These are phyloP conservation scores for Peromyscus aztecus DNA, from an alignment of 2,797 vertebrate genomes.

Conservation along the genomic window DNA sequence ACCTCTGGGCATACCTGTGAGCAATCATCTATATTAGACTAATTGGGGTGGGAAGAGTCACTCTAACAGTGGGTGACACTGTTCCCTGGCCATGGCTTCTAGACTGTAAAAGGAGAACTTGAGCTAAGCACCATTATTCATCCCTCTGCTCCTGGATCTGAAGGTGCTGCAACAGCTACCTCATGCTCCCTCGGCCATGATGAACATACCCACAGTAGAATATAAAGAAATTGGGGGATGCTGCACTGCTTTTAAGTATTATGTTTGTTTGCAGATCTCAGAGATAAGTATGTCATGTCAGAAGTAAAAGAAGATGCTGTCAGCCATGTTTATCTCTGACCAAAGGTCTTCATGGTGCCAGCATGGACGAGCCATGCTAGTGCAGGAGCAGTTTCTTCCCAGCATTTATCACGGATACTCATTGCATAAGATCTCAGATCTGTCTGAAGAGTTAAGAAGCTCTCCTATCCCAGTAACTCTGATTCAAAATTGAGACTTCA, in stretches of 20 bases:
- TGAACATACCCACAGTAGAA: background rate
- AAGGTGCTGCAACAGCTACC: background rate
- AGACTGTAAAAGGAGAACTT: background rate
- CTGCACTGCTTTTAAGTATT: background rate
- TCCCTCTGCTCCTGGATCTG: background rate
- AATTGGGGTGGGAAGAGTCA: background rate
- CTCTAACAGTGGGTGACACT: background rate
- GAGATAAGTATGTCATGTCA: background rate
- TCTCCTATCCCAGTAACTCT: background rate
- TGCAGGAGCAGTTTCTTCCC: background rate
- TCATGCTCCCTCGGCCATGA: no score
- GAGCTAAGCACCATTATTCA: background rate
- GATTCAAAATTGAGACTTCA: slow-evolving; percentile 6
- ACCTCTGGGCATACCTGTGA: background rate
- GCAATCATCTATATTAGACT: background rate
- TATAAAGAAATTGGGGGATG: background rate
- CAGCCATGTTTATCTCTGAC: background rate
- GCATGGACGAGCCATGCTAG: background rate
- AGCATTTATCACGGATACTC: background rate
- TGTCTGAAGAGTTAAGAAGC: background rate
- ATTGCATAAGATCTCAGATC: background rate
- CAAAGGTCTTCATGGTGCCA: background rate
- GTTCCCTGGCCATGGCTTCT: background rate
- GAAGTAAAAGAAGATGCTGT: background rate
- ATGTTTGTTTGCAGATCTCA: slow-evolving; percentile 27